Evolutionary conservation across 2,888 invertebrate genomes (phyloP).

Genomic region (Cactoblastis cactorum): DNA sequence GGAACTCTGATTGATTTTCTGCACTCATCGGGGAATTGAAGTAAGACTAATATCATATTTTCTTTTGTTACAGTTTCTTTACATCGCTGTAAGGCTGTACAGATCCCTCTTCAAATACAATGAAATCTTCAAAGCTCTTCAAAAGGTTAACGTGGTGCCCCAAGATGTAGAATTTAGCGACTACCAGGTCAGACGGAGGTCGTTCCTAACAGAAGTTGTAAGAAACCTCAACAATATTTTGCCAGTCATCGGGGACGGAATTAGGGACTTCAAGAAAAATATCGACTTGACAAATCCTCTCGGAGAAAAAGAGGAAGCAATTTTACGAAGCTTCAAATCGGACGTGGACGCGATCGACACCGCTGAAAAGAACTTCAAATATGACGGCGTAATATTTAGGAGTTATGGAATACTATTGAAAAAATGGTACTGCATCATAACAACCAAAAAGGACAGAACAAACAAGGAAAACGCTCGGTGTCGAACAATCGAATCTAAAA

Average conservation of each 20-base stretch:
- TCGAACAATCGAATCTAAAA: constrained; percentile 42
- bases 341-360: constrained; percentile 52
- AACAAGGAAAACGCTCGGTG: constrained; percentile 38
- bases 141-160: constrained; percentile 54
- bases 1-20: too few relatives aligned
- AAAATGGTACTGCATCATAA: constrained; percentile 78
- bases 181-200: constrained; percentile 60
- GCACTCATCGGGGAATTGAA: too few relatives aligned
- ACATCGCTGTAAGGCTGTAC: constrained; percentile 79
- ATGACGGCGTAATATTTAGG: constrained; percentile 81
- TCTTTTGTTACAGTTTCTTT: constrained; percentile 76
- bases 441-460: constrained; percentile 31
- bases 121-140: constrained; percentile 55
- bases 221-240: constrained; percentile 78
- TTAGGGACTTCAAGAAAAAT: constrained; percentile 32
- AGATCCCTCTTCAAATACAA: constrained; percentile 61
- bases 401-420: constrained; percentile 79
- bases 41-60: constrained; percentile 36
- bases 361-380: constrained; percentile 74
- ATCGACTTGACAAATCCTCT: constrained; percentile 19
- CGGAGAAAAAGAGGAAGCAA: background rate
- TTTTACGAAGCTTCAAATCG: constrained; percentile 28
- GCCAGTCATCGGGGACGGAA: constrained; percentile 68
- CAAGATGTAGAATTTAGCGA: constrained; percentile 62
- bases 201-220: constrained; percentile 57